Evolutionary conservation across 2,113 vertebrate species (phyloP).

Genomic region (Macrotis lagotis): DNA sequence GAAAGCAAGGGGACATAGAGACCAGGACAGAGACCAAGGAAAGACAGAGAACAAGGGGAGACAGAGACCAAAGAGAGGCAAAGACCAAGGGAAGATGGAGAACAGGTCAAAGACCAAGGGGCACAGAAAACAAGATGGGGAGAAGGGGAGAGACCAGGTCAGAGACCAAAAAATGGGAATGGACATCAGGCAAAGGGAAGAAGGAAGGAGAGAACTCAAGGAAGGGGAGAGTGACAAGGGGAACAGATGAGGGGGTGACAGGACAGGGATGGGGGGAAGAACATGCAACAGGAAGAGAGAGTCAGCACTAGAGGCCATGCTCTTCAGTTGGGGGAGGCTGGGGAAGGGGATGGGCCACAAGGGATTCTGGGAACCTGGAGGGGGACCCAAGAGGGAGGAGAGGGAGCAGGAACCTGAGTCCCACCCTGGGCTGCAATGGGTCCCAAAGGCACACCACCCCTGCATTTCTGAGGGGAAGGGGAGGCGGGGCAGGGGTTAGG

Average conservation of each 20-base stretch:
- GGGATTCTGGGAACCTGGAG: neutral
- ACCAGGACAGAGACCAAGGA: slow-evolving; percentile 21
- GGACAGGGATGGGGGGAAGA: slow-evolving; percentile 24
- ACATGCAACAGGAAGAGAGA: slow-evolving; percentile 61
- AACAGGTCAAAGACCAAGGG: neutral
- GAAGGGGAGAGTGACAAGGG: no score
- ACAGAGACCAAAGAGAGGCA: neutral
- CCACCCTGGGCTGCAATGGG: neutral
- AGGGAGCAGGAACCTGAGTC: neutral
- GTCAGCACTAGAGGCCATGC: slow-evolving; percentile 48
- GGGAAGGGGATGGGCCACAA: neutral
- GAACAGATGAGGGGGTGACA: neutral
- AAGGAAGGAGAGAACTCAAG: no score
- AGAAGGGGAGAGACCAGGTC: neutral
- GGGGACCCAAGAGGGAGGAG: slow-evolving; percentile 8
- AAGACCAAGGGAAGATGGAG: neutral
- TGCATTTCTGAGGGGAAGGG: slow-evolving; percentile 40
- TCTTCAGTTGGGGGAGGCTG: slow-evolving; percentile 5
- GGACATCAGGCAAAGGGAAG: no score
- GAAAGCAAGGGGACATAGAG: neutral
- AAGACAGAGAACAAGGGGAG: slow-evolving; percentile 26
- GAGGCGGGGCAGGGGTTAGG: neutral
- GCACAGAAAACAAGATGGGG: neutral
- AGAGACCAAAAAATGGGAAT: no score
- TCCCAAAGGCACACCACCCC: slow-evolving; percentile 54